Base-by-base conservation (phyloP, 2,113 vertebrate genomes). In the Sinocyclocheilus maitianheensis region DNA sequence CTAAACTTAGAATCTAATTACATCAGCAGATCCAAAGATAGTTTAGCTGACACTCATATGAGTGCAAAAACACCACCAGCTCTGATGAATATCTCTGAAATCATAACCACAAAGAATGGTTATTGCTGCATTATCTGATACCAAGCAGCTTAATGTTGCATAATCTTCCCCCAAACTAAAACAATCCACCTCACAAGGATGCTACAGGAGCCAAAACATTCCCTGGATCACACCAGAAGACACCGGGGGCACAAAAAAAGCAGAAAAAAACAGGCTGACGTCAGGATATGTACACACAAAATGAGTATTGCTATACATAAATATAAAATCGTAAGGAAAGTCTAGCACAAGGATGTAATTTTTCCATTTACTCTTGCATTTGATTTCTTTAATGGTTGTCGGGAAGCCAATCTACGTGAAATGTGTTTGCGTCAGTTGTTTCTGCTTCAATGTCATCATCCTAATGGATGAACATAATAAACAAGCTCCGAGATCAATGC, bases 61-160 rank as follows among this genome's bases (percentile, higher is more conserved):
- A 67, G 14, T 16, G n/a, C n/a, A 30, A 67, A 81, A 67, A 81
- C 8, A 81, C 22, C 60, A 63, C 3, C 78, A 24, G n/a, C 40
- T 67, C 37, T 34, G 30, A 81, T 26, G 20, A 90, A 83, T 74
- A 89, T 84, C 4, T 81, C 83, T 89, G 87, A 87, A 90, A 91
- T 91, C 87, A 91, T 82, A 91, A 86, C 89, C 89, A 89, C 87
- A 77, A 84, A 88, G 89, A 91, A 92, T 90, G 85, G 88, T 92
- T 88, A 88, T 88, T 88, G 87, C 87, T 87, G 90, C 91, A 92
- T 93, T 89, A 93, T 92, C 92, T 89, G 91, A 92, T 91, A 91
- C 79, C 87, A 91, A 89, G 86, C 88, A 87, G 92, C 90, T 94
- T 94, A 94, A 92, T 91, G 87, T 86, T 85, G 85, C 85, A 90